A percentile compares a stretch with the other conserved stretches of the same genome.
phyloP scores from a whole-genome alignment of 2,888 invertebrate species.

The Clivina fossor region DNA sequence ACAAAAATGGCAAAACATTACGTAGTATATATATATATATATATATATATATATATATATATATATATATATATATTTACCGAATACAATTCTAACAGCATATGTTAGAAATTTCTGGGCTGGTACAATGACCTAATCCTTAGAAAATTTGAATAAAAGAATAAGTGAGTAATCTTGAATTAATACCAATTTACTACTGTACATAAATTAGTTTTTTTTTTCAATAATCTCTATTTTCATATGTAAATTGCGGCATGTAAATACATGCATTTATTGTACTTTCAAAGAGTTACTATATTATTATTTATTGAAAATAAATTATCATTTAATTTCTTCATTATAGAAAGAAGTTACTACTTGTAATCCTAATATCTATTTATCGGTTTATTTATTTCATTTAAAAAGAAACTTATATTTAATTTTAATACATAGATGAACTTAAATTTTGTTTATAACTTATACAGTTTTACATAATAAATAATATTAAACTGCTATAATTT shows the following conservation, averaged over 20 bases:
- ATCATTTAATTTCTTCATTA: slow-evolving; percentile 27
- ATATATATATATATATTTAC: too few relatives aligned
- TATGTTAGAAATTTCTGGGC: slow-evolving; percentile 5
- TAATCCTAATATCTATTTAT: neutral
- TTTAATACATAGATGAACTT: too few relatives aligned
- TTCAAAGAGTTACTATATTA: slow-evolving; percentile 24
- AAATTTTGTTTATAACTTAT: too few relatives aligned
- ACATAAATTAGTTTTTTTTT: slow-evolving; percentile 7
- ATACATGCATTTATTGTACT: slow-evolving; percentile 21
- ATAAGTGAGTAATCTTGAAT: neutral
- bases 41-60: too few relatives aligned
- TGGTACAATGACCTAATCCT: slow-evolving; percentile 20
- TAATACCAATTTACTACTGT: slow-evolving; percentile 14
- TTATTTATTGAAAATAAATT: slow-evolving; percentile 21
- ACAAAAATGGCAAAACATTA: too few relatives aligned
- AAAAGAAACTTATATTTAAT: neutral
- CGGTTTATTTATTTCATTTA: neutral
- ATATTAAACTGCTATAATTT: too few relatives aligned
- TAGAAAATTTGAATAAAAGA: slow-evolving; percentile 8
- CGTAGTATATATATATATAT: too few relatives aligned
- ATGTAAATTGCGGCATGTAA: slow-evolving; percentile 18
- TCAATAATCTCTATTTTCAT: slow-evolving; percentile 20
- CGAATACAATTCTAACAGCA: too few relatives aligned
- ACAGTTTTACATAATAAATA: too few relatives aligned
- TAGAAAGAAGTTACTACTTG: neutral